Evolutionary conservation across 2,888 invertebrate species (phyloP), one percentile per base, ranked within the genome.

Genomic region (Torymus auratus): DNA sequence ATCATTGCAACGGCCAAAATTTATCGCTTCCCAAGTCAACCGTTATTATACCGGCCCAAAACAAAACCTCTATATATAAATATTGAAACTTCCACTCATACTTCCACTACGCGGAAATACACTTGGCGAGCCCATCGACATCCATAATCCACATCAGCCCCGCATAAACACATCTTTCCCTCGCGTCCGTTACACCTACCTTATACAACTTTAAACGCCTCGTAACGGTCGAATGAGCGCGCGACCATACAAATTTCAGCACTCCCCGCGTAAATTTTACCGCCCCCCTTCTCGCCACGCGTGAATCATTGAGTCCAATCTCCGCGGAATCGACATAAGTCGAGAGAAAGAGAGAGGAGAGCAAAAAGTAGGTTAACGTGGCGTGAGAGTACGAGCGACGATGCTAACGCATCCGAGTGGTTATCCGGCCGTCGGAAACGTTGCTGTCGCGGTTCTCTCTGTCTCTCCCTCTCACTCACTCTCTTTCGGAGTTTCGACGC

Each of bases 361-460:
- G 7, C 5, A 75, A 52, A 61, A 77, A 70, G 70, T 64, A 77
- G 77, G 70, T 77, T 77, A 77, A 69, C 64, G 41, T 52, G 41
- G 1, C 41, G 41, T 41, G 62, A 62, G 10, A 61, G 28, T 0
- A 41, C 41, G 7, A 7, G 7, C 41, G 41, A 41, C 41, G 7
- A 41, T 41, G 0, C 41, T 41, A 41, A 41, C 41, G 41, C 7
- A 41, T 15, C 60, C 50, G 28, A 69, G 58, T 58, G 58, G n/a
- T n/a, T 13, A 0, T 50, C 50, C 15, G 7, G 17, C 14, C 53
- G 23, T 23, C 23, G 55, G 5, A 23, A 20, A 7, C 14, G 23
- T 55, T 68, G 14, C n/a, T 11, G 20, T 14, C 41, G 41, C 7
- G 41, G 41, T 41, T 41, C 41, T 41, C 1, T 41, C 28, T 3